Base-by-base conservation (phyloP, 2,888 invertebrate species). In the Loripinus fragilis region DNA sequence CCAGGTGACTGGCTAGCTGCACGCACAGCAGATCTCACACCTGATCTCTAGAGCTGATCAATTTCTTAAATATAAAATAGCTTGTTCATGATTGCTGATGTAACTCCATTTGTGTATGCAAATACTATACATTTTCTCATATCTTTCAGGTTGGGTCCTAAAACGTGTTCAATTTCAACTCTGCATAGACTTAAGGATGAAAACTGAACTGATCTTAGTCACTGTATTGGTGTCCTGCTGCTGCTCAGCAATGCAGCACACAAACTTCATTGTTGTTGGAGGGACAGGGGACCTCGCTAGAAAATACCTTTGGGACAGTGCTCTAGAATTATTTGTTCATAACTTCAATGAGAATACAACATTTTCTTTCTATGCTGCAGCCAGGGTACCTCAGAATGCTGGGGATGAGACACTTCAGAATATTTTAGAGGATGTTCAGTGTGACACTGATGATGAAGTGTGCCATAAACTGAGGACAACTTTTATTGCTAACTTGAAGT, bases 241-340 rank as follows among this genome's bases (percentile, higher is more conserved):
- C 30, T 48, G 15, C 33, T 12, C 28, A 30, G 70, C 30, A 10
- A 74, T 80, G 12, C 89, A 89, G 10, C 89, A 89, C 52, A 89
- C 89, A 30, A 83, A 89, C 67, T 52, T 91, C 8, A 80, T 90
- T 17, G 71, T 91, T 15, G 52, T 90, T n/a, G 90, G 91, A 28
- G 90, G 87, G 7, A 89, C 90, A 8, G 93, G 93, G 28, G 91
- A 93, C 74, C 80, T 93, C 52, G 92, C 93, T 0, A 82, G 89
- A 52, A 93, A 92, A 80, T 93, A 93, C 74, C 86, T 93, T 3
- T 93, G 93, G 93, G 85, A 87, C 64, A 89, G 90, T 41, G 79
- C 93, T 41, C 87, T 90, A 65, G 76, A 87, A 50, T 77, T 88
- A 20, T 87, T 78, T 80, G 33, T 73, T 0, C 74, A 86, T 50